A percentile compares a stretch with the other conserved stretches of the same genome.
Evolutionary conservation across 2,797 vertebrate genomes (phyloP).

Genomic region (Acrocephalus scirpaceus): DNA sequence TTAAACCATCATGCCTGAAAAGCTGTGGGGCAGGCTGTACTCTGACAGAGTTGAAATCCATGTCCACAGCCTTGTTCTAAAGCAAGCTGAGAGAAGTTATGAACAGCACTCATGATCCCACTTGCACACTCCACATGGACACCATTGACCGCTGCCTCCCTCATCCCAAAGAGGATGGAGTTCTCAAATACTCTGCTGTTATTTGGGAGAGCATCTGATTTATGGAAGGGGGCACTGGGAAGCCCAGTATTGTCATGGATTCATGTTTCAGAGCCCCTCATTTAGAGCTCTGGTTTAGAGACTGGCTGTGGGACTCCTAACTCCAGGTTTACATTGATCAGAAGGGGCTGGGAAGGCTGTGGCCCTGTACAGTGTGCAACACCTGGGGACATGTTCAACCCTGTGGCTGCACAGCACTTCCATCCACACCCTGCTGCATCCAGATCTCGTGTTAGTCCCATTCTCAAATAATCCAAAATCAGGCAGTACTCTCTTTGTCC

Average conservation of each 20-base stretch:
- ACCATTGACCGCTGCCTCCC: background rate
- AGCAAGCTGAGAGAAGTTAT: background rate
- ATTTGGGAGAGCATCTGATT: background rate
- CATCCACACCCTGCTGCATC: background rate
- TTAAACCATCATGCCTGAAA: background rate
- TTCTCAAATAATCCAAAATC: background rate
- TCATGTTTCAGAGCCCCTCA: background rate
- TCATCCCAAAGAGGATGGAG: background rate
- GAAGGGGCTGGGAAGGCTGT: background rate
- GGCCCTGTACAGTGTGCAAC: background rate
- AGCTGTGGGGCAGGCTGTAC: background rate
- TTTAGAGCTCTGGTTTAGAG: background rate
- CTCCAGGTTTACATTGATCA: background rate
- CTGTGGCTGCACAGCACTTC: accelerated
- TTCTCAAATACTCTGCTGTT: background rate
- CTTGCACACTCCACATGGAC: background rate
- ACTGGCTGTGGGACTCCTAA: background rate
- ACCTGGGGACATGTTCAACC: background rate
- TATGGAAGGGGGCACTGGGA: background rate
- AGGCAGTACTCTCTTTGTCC: background rate
- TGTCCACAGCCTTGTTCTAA: background rate
- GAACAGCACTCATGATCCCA: background rate
- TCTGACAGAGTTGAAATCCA: background rate
- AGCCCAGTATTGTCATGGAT: background rate
- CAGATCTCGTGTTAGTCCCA: accelerated